Evolutionary conservation across 2,888 invertebrate genomes (phyloP).

Genomic region (Pantelozetes paolii): DNA sequence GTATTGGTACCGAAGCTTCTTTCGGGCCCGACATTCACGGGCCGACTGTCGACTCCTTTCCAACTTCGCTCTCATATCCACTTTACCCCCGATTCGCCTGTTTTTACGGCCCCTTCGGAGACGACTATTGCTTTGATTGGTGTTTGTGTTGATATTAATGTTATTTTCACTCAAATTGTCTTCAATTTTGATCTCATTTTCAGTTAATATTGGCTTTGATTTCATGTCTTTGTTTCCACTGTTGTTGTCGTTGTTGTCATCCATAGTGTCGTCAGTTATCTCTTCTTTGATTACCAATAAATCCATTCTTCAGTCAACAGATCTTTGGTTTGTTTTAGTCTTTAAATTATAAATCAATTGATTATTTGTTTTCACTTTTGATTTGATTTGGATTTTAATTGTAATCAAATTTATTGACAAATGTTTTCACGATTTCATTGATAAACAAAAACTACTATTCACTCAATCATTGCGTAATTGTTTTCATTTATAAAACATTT

Average conservation of each 20-base stretch:
- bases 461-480: too few species aligned
- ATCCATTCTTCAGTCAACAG: too few species aligned
- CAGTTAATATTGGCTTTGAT: background rate
- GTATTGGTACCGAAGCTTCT: slow-evolving; percentile 94
- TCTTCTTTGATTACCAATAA: background rate
- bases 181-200: slow-evolving; percentile 1
- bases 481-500: too few species aligned
- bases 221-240: background rate
- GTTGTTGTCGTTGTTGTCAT: background rate
- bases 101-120: slow-evolving; percentile 18
- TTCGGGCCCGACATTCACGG: slow-evolving; percentile 90
- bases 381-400: too few species aligned
- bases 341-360: background rate
- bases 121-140: background rate
- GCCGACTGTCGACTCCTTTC: slow-evolving; percentile 96
- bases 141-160: background rate
- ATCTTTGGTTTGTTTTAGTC: too few species aligned
- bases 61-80: slow-evolving; percentile 48
- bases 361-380: background rate
- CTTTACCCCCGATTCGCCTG: slow-evolving; percentile 37
- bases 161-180: background rate
- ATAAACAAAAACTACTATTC: too few species aligned
- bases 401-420: too few species aligned
- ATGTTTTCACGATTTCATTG: too few species aligned
- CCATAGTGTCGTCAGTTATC: background rate